Evolutionary conservation across 2,113 vertebrate species (phyloP), one percentile per base, ranked within the genome.

Genomic region (Ancistrus triradiatus): DNA sequence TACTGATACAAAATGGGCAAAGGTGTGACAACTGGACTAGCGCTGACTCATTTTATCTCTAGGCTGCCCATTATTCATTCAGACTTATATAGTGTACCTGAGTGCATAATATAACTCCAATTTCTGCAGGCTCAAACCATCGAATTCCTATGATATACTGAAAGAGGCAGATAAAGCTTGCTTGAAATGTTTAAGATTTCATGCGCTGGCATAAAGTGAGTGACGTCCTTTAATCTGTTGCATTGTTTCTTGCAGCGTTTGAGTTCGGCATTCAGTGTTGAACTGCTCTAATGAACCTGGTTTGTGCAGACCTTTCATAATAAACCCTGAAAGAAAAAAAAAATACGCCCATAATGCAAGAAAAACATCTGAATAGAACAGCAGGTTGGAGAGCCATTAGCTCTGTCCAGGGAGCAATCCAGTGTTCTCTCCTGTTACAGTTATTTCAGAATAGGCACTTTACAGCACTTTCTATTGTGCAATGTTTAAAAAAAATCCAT

Each of bases 351-450:
- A 53, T 60, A 60, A 60, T 42, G 55, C 52, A 56, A 25, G 33
- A 74, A 74, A 63, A 63, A 63, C 68, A 69, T 44, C 24, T 43
- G 38, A 31, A 44, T 60, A 19, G 49, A 74, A 65, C 71, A 69
- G 66, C 71, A 65, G 71, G 71, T 74, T 56, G 49, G 71, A 60
- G 69, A 75, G 49, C 69, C 50, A 75, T 75, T 75, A 68, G 55
- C 49, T 49, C 48, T 61, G 65, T 67, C 69, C 60, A 61, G 69
- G 73, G 69, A 75, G 56, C 60, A 60, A 55, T 75, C 62, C 71
- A 66, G 61, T 53, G 53, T 65, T 71, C 59, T 64, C 46, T 68
- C 49, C 49, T 24, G 59, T 72, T 63, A 59, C 52, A 48, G 53
- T 51, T 43, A 17, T 25, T 58, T 42, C n/a, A 47, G 63, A 40